Conservation (phyloP, 2,888 invertebrate species). For the Diaphora mendica region DNA sequence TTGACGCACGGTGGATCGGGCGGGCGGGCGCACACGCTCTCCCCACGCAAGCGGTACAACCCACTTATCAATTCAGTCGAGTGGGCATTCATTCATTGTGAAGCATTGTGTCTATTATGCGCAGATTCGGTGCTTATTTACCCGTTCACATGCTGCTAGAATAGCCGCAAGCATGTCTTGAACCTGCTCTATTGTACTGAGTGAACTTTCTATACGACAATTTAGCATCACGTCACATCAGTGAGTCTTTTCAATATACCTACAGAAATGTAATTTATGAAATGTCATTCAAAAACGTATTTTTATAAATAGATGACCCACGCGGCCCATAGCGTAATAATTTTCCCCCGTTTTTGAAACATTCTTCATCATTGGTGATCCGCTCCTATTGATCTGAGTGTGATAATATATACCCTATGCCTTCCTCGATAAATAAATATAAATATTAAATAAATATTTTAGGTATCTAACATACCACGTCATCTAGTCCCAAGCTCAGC, state of each 20-base stretch:
- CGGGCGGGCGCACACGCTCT: conserved; percentile 67
- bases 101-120: conserved; percentile 81
- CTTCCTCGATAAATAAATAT: no score
- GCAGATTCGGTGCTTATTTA: conserved; percentile 78
- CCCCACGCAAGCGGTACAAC: conserved; percentile 73
- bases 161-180: conserved; percentile 42
- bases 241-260: background rate
- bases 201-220: background rate
- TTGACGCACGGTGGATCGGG: conserved; percentile 48
- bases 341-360: no score
- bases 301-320: no score
- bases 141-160: conserved; percentile 69
- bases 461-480: no score
- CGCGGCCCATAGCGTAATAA: no score
- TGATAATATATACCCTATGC: no score
- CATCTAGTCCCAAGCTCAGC: no score
- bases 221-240: background rate
- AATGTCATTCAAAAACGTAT: no score
- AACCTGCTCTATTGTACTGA: background rate
- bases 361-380: no score
- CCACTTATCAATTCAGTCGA: conserved; percentile 86
- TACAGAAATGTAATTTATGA: background rate
- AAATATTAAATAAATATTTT: no score
- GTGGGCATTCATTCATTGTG: conserved; percentile 84
- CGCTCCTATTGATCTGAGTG: no score